Conservation (phyloP, 2,113 vertebrate genomes). For the Cyanoramphus novaezelandiae region DNA sequence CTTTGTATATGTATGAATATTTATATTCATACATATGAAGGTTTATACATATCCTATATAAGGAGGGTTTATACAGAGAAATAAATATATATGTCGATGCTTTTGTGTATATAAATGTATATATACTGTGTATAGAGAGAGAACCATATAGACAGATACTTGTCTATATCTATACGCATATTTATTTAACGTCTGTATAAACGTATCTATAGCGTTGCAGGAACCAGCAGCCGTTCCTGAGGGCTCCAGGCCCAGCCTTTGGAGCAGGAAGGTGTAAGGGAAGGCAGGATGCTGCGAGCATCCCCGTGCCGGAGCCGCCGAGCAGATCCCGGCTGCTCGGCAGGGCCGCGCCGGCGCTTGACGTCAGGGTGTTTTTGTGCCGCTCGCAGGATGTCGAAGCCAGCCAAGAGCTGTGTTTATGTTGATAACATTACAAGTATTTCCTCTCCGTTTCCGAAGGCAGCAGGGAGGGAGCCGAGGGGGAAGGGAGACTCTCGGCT, state of each 20-base stretch:
- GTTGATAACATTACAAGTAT: constrained; percentile 67
- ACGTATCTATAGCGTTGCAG: neutral
- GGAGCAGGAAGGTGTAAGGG: neutral
- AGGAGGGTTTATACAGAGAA: neutral
- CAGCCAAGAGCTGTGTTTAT: constrained; percentile 62
- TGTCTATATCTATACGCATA: too few species aligned
- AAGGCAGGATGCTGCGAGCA: neutral
- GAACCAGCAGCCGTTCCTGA: accelerated
- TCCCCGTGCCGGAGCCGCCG: neutral
- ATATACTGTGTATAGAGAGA: neutral
- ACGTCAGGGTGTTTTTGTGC: constrained; percentile 58
- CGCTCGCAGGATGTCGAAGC: constrained; percentile 55
- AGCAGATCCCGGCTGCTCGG: neutral
- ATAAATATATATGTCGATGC: neutral
- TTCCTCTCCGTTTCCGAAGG: constrained; percentile 58
- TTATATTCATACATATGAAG: too few species aligned
- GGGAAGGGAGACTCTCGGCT: constrained; percentile 42
- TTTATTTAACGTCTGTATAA: too few species aligned
- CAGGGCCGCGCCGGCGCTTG: constrained; percentile 24
- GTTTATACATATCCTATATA: too few species aligned
- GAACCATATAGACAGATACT: too few species aligned
- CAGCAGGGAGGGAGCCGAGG: constrained; percentile 17
- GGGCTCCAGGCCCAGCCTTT: neutral
- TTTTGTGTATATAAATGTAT: neutral
- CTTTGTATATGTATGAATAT: neutral